Evolutionary conservation across 2,888 invertebrate species (phyloP), one percentile per base, ranked within the genome.

Genomic region (Tetanocera ferruginea): DNA sequence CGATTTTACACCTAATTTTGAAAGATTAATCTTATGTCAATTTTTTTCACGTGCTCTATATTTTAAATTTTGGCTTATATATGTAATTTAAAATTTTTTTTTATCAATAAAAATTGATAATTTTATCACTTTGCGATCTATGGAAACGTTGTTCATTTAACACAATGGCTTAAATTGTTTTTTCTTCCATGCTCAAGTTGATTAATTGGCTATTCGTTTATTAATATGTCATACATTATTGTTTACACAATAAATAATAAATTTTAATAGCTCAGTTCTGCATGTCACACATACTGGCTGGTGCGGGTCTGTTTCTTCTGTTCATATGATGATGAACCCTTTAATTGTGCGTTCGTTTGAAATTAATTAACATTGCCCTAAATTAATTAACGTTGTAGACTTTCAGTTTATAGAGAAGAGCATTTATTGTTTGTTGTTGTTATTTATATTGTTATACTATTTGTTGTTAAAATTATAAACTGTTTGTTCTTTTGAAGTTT

Each of bases 301-400:
- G 43, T 11, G 9, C 2, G 19, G 17, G 8, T 72, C 28, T 8
- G 25, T 52, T 17, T 14, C 31, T 19, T 55, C 23, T 19, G 17
- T 60, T 23, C 23, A 1, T 43, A 43, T 62, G 37, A n/a, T 57
- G 8, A 51, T 55, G 11, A 34, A 37, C 37, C 9, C 28, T 62
- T 60, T 62, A 23, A 49, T 62, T 62, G 25, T 49, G 17, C 49
- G 49, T 74, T 74, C 64, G 34, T 74, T 28, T 19, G 51, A 74
- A 51, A 74, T 64, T 51, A 51, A 74, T 74, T 74, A 74, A 66
- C 31, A 66, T 51, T 31, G 23, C 62, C 25, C 28, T 52, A 52
- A 66, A 74, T 74, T 64, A 64, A 74, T 74, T 74, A 37, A 67
- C 67, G 67, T 5, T 67, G 43, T 67, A 23, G 23, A 67, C 31